phyloP scores from a whole-genome alignment of 2,888 invertebrate species.

The Anoplius nigerrimus region DNA sequence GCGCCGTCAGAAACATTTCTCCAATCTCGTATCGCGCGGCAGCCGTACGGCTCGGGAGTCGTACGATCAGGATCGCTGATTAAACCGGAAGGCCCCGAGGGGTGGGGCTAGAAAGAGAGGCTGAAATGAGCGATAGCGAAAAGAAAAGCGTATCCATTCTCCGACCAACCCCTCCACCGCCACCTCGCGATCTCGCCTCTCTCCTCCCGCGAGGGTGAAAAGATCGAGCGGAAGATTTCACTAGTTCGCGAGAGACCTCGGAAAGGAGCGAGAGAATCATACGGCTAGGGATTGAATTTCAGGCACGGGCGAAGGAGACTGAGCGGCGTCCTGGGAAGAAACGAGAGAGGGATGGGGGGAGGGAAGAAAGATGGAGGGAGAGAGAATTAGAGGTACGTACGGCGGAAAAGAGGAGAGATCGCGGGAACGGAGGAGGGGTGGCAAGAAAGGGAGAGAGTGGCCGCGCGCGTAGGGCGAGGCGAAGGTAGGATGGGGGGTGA shows the following conservation, averaged over 20 bases:
- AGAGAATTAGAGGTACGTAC: not conserved
- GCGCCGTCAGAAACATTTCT: too few relatives aligned
- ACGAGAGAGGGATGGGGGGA: not conserved
- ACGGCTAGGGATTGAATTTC: not conserved
- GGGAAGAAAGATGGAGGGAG: too few relatives aligned
- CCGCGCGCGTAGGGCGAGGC: slow-evolving; percentile 25
- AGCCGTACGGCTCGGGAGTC: too few relatives aligned
- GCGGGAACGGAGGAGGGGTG: slow-evolving; percentile 8
- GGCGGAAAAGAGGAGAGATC: not conserved
- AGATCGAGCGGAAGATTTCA: slow-evolving; percentile 5
- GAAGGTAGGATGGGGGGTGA: slow-evolving; percentile 23
- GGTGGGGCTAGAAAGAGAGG: not conserved
- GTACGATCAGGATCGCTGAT: slow-evolving; percentile 1
- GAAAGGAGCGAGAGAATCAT: not conserved
- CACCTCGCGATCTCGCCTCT: too few relatives aligned
- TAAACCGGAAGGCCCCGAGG: slow-evolving; percentile 2
- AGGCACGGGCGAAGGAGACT: slow-evolving; percentile 5
- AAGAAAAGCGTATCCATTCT: not conserved
- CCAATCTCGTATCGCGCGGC: too few relatives aligned
- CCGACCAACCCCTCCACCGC: too few relatives aligned
- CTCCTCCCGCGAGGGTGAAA: too few relatives aligned
- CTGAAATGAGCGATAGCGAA: slow-evolving; percentile 2
- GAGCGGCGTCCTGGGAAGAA: not conserved
- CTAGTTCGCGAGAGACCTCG: not conserved
- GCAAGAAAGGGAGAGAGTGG: slow-evolving; percentile 13